These are phyloP conservation scores for Archips xylosteana DNA, from an alignment of 2,888 invertebrate genomes.

Conservation along the genomic window DNA sequence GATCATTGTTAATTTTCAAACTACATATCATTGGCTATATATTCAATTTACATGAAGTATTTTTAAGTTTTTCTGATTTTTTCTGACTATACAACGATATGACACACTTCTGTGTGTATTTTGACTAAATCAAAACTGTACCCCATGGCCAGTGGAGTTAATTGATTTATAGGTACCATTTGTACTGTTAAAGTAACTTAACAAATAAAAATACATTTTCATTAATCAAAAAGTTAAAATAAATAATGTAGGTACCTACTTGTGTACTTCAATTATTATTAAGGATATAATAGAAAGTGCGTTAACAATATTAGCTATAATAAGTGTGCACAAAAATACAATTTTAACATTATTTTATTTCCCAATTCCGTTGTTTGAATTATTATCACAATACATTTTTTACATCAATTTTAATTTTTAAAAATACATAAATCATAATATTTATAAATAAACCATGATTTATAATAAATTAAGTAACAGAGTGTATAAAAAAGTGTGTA, in stretches of 20 bases:
- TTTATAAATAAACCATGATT: neutral
- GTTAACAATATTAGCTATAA: constrained; percentile 54
- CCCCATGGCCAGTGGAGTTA: constrained; percentile 19
- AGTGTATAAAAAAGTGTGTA: neutral
- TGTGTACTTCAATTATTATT: constrained; percentile 46
- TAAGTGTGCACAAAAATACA: constrained; percentile 63
- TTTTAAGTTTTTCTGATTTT: neutral
- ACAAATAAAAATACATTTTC: constrained; percentile 45
- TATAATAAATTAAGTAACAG: neutral
- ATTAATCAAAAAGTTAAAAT: constrained; percentile 28
- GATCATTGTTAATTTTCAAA: too few species aligned
- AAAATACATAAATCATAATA: neutral
- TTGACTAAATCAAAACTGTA: neutral
- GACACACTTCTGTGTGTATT: neutral
- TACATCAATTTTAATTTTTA: constrained; percentile 37
- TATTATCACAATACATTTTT: constrained; percentile 51
- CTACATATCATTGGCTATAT: neutral
- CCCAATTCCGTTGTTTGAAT: constrained; percentile 57
- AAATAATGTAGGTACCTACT: constrained; percentile 30
- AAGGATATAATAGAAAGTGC: constrained; percentile 54
- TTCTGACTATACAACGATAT: neutral
- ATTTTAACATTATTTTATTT: constrained; percentile 50
- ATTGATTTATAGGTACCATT: constrained; percentile 21
- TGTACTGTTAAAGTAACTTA: constrained; percentile 25
- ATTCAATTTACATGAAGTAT: neutral